phyloP scores from a whole-genome alignment of 1,140 invertebrate genomes.

The Drosophila nikananu region DNA sequence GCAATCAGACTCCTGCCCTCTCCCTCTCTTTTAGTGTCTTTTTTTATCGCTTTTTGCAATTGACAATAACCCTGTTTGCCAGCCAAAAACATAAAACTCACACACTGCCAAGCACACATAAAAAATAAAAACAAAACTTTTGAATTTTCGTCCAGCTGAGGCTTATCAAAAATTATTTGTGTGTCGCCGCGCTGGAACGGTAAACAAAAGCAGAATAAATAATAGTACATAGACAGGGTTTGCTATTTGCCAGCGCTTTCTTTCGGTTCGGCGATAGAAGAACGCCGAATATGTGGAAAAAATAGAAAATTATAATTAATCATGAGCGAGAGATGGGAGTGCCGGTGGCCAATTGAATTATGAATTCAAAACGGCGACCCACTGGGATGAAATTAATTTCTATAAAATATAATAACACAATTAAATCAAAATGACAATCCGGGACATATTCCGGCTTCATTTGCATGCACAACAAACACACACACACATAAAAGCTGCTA shows the following conservation, averaged over 20 bases:
- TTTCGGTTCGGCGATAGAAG: constrained; percentile 34
- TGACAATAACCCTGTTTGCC: constrained; percentile 42
- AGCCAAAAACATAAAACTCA: constrained; percentile 13
- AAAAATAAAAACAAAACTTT: constrained; percentile 28
- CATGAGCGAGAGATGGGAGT: constrained; percentile 27
- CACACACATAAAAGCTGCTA: background rate
- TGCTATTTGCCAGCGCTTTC: constrained; percentile 42
- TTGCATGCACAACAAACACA: constrained; percentile 58
- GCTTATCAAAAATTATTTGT: constrained; percentile 69
- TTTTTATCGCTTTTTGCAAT: constrained; percentile 48
- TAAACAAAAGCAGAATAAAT: constrained; percentile 77
- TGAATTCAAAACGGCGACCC: constrained; percentile 3
- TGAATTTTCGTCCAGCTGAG: constrained; percentile 42
- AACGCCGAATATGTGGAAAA: constrained; percentile 22
- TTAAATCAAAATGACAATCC: constrained; percentile 21
- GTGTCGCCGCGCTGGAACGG: constrained; percentile 38
- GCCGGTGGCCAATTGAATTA: constrained; percentile 42
- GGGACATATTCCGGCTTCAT: constrained; percentile 47
- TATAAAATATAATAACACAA: constrained; percentile 34
- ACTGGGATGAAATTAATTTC: constrained; percentile 28
- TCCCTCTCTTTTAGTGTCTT: constrained; percentile 20
- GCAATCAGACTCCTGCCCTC: constrained; percentile 1
- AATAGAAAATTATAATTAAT: constrained; percentile 66
- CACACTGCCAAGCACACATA: background rate
- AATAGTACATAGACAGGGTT: constrained; percentile 35